Base-by-base conservation (phyloP, 2,797 vertebrate species). In the Eremophila alpestris region DNA sequence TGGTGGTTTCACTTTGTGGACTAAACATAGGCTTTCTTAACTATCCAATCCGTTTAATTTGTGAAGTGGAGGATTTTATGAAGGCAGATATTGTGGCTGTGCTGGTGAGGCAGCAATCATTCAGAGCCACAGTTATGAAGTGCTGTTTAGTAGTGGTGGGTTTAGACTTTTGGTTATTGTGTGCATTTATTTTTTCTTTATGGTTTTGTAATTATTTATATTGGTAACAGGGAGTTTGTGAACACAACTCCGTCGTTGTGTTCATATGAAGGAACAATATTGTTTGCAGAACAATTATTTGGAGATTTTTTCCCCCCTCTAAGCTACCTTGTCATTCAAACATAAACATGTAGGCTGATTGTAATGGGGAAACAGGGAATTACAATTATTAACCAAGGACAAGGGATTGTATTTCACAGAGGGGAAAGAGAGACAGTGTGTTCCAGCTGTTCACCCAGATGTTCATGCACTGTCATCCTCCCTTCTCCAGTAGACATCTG, bases 151-250 rank as follows among this genome's bases (percentile, higher is more conserved):
- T 34, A 89, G 46, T 60, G 85, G 45, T 81, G 74, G 76, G 62
- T 68, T 94, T 77, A 80, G 79, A 62, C 74, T 90, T 86, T 62
- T 46, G 52, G 79, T 89, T 91, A 69, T 74, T 92, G 74, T 8
- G 1, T 49, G 52, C 86, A 20, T 94, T 84, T 87, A 40, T 89
- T 89, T 83, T 83, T 91, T n/a, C 80, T 90, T 62, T 63, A 91
- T 81, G 55, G 52, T 75, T 93, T 80, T 73, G 64, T 82, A 92
- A 94, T 87, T 80, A 95, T 94, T 94, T 95, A 23, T 77, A 86
- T 89, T 73, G 82, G 71, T 80, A 91, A 59, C 64, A 86, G 87
- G 32, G 60, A 77, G 20, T 77, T 91, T 78, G 70, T 59, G 76
- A 94, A 84, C n/a, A 76, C 15, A 84, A 26, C 48, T 64, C 79